phyloP scores from a whole-genome alignment of 1,140 invertebrate genomes.

The Bombus waltoni region DNA sequence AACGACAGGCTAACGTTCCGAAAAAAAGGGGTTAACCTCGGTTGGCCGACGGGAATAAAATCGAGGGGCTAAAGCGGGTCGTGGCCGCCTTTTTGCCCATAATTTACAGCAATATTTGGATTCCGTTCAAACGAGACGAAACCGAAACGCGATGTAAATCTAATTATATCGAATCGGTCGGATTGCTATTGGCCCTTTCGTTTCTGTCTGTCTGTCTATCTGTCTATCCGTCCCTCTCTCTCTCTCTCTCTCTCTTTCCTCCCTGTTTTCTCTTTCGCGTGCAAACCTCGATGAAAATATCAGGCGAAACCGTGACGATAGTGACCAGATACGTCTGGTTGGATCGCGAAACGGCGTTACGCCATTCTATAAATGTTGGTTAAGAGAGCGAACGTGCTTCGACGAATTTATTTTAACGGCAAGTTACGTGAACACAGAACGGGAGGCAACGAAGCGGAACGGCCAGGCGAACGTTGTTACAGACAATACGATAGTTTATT shows the following conservation, averaged over 20 bases:
- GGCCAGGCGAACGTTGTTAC: not conserved
- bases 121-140: constrained; percentile 60
- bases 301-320: not conserved
- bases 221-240: not conserved
- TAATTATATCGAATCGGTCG: constrained; percentile 55
- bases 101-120: constrained; percentile 64
- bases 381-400: not conserved
- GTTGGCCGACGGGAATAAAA: constrained; percentile 42
- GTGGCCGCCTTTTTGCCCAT: constrained; percentile 54
- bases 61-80: constrained; percentile 55
- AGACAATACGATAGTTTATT: constrained; percentile 28
- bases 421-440: too few species aligned
- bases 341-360: not conserved
- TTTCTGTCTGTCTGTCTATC: not conserved
- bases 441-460: not conserved
- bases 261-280: not conserved
- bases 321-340: not conserved
- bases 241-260: not conserved
- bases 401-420: not conserved
- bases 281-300: not conserved
- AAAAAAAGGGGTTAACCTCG: constrained; percentile 42
- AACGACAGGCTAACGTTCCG: constrained; percentile 42
- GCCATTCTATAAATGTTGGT: not conserved
- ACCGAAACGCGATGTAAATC: constrained; percentile 49
- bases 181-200: not conserved